Percentiles rank a stretch among this genome's conserved stretches.
phyloP scores from a whole-genome alignment of 2,797 vertebrate species.

The Hylomyscus alleni region DNA sequence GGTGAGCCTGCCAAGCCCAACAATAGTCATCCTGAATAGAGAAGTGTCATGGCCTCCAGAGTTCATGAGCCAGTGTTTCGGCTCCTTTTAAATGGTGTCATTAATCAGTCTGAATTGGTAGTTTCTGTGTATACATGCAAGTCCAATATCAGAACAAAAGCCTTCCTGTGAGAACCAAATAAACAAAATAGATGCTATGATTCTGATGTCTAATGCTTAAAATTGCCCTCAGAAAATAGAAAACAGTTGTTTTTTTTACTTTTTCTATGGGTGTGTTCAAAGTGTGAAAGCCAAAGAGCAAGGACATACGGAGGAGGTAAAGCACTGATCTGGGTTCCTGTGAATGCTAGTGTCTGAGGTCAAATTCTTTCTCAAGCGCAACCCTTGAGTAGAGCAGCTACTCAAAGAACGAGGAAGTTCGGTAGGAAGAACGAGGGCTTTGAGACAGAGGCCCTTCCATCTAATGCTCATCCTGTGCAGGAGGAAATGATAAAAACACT shows the following conservation, averaged over 20 bases:
- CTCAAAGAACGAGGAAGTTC: too few relatives aligned
- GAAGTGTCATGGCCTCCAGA: neutral
- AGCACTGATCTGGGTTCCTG: neutral
- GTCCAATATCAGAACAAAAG: constrained; percentile 10
- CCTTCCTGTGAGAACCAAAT: constrained; percentile 35
- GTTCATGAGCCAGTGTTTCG: neutral
- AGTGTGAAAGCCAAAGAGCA: neutral
- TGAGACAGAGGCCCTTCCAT: neutral
- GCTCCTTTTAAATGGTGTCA: neutral
- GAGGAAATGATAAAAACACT: neutral
- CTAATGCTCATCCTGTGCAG: too few relatives aligned
- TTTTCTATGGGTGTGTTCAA: neutral
- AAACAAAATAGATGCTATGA: neutral
- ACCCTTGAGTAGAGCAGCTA: neutral
- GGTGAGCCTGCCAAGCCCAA: neutral
- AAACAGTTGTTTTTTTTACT: neutral
- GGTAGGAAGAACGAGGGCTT: neutral
- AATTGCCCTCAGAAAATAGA: constrained; percentile 15
- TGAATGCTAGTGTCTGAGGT: neutral
- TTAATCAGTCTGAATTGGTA: neutral
- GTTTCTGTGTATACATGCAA: neutral
- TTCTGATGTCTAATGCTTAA: constrained; percentile 13
- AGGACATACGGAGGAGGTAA: neutral
- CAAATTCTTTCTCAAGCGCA: neutral
- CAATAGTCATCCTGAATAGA: neutral